phyloP scores from a whole-genome alignment of 2,113 vertebrate genomes.

The Cryptotis parvus region DNA sequence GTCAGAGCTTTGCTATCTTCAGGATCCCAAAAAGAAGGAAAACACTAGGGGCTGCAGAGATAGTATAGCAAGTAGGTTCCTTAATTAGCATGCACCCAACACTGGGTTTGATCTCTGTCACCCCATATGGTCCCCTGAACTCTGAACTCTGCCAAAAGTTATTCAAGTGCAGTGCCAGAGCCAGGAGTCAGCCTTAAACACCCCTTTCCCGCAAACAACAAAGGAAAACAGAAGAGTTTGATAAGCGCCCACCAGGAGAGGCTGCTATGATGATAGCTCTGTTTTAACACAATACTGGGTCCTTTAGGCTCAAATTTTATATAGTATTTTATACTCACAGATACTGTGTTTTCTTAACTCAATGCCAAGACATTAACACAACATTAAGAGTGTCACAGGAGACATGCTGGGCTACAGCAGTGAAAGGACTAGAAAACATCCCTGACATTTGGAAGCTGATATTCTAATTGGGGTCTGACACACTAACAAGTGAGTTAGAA shows the following conservation, averaged over 20 bases:
- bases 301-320: background rate
- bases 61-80: too few species aligned
- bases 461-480: constrained; percentile 1
- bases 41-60: background rate
- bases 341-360: background rate
- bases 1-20: constrained; percentile 6
- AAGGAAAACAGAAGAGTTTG: too few species aligned
- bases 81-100: background rate
- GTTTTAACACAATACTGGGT: background rate
- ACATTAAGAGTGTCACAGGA: background rate
- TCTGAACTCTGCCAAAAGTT: too few species aligned
- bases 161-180: too few species aligned
- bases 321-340: background rate
- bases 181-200: too few species aligned
- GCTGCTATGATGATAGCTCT: background rate
- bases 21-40: background rate
- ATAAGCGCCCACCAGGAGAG: too few species aligned
- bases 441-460: background rate
- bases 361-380: too few species aligned
- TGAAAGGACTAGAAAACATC: background rate
- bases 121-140: too few species aligned
- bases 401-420: too few species aligned
- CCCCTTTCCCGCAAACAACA: too few species aligned
- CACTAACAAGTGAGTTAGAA: background rate
- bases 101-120: too few species aligned